phyloP scores from a whole-genome alignment of 2,888 invertebrate species.

The Odontocolon sp. region DNA sequence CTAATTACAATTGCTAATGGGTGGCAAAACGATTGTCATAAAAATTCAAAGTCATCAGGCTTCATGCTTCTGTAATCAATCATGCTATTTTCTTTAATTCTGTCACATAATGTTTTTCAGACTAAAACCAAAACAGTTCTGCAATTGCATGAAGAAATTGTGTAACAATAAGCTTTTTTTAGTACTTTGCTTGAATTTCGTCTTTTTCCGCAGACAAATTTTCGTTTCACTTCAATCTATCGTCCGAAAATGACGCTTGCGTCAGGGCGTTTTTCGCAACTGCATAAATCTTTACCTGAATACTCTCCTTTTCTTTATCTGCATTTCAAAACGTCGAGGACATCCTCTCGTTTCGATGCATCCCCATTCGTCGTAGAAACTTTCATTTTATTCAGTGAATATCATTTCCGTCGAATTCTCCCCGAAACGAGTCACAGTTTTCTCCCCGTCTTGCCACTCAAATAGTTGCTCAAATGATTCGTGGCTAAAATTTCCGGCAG shows the following conservation, averaged over 20 bases:
- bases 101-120: too few relatives aligned
- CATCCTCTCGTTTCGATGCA: neutral
- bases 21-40: too few relatives aligned
- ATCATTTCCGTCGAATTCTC: constrained; percentile 25
- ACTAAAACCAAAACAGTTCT: too few relatives aligned
- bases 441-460: constrained; percentile 11
- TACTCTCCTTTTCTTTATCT: constrained; percentile 12
- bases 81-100: too few relatives aligned
- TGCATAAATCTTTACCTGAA: neutral
- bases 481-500: too few relatives aligned
- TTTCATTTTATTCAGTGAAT: constrained; percentile 30
- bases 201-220: neutral
- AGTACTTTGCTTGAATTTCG: neutral
- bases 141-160: too few relatives aligned
- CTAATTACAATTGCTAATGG: too few relatives aligned
- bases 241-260: neutral
- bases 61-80: too few relatives aligned
- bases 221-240: neutral
- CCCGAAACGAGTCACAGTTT: neutral
- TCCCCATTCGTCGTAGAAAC: neutral
- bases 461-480: neutral
- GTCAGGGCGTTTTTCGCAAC: neutral
- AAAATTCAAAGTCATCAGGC: too few relatives aligned
- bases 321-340: constrained; percentile 14
- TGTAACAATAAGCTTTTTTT: too few relatives aligned